Conservation (phyloP, 2,113 vertebrate genomes). For the Plecotus auritus region DNA sequence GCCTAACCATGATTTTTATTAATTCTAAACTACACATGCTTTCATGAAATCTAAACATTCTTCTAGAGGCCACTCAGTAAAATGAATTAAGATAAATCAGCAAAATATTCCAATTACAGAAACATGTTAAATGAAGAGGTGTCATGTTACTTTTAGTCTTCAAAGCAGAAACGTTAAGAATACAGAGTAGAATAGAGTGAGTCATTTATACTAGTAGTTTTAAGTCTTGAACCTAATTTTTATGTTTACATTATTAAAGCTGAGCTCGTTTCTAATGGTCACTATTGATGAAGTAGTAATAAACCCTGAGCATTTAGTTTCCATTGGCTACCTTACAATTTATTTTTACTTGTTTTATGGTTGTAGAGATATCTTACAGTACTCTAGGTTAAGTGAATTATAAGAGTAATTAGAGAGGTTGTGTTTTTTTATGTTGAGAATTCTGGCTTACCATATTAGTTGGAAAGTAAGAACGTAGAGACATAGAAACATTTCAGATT, state of each 20-base stretch:
- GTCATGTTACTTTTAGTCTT: not conserved
- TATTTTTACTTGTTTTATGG: not conserved
- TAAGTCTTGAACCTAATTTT: not conserved
- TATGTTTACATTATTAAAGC: not conserved
- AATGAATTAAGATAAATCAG: conserved; percentile 19
- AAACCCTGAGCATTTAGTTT: not conserved
- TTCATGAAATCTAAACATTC: not conserved
- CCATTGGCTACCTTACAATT: not conserved
- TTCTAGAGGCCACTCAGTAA: not conserved
- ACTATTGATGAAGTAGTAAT: not conserved
- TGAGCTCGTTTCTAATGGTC: not conserved
- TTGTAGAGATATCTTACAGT: not conserved
- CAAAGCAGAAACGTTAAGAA: not conserved
- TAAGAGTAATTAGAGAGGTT: not conserved
- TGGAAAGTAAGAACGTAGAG: not conserved
- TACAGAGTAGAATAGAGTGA: not conserved
- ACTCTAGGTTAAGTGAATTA: not conserved
- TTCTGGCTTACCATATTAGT: not conserved
- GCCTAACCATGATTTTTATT: not conserved
- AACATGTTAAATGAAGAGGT: not conserved
- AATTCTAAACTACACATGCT: not conserved
- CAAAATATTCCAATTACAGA: not conserved
- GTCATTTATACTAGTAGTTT: not conserved
- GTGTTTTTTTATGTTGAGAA: not conserved
- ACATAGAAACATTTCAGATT: not conserved